Conservation (phyloP, 2,888 invertebrate species). For the Helobdella robusta region DNA sequence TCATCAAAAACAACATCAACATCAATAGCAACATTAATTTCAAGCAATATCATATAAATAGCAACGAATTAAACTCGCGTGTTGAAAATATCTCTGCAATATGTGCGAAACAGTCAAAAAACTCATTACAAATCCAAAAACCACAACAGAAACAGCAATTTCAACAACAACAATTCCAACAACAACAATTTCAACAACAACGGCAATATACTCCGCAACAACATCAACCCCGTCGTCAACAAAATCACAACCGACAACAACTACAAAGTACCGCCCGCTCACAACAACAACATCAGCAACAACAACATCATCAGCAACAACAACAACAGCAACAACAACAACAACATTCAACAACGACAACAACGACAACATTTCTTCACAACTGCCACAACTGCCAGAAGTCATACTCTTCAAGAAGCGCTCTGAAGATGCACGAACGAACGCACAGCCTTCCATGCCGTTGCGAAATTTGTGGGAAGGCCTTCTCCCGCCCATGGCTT, state of each 20-base stretch:
- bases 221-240: not conserved
- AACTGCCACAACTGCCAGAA: conserved; percentile 70
- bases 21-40: too few species aligned
- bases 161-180: too few species aligned
- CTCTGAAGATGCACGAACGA: conserved; percentile 94
- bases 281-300: not conserved
- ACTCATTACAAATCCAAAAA: too few species aligned
- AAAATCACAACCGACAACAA: not conserved
- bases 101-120: too few species aligned
- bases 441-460: conserved; percentile 95
- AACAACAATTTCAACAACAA: not conserved
- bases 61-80: too few species aligned
- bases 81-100: too few species aligned
- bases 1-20: too few species aligned
- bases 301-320: not conserved
- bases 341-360: not conserved
- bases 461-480: conserved; percentile 89
- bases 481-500: conserved; percentile 91
- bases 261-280: not conserved
- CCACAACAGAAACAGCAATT: too few species aligned
- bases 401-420: conserved; percentile 84
- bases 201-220: not conserved
- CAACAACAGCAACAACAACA: not conserved
- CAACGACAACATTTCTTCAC: not conserved
- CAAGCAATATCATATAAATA: too few species aligned